Evolutionary conservation across 2,797 vertebrate genomes (phyloP), one percentile per base, ranked within the genome.

Genomic region (Manis javanica): DNA sequence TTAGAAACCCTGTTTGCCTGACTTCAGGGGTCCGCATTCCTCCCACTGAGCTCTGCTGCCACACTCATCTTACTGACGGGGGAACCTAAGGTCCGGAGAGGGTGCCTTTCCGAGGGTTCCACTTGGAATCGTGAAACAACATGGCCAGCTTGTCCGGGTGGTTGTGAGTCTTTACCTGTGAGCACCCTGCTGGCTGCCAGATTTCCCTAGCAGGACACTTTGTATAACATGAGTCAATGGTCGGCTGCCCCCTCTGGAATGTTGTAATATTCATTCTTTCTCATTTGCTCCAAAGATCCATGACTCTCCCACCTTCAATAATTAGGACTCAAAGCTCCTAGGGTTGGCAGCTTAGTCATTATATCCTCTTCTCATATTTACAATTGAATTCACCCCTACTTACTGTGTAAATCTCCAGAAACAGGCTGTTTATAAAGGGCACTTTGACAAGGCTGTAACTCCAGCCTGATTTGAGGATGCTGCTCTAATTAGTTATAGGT

Each of bases 371-470:
- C 63, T 97, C 90, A 59, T 87, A 81, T 85, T 64, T 91, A 92
- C 68, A 92, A 29, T 85, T 95, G 94, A 97, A 98, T 98, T 96
- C 87, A 94, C 82, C 90, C 83, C 2, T 93, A 91, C 95, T 96
- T 94, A 78, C 89, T 84, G 39, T 94, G 90, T 93, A 97, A 97
- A 97, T 96, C 93, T 98, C 66, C 88, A 72, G 91, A 97, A 94
- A 8, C 83, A 74, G n/a, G 57, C 82, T 97, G 19, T 93, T 96
- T 93, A 66, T 74, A 68, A 74, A 81, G 87, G 78, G 79, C 90
- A 55, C 68, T 82, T 59, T 85, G 78, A 74, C 24, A 78, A 87
- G 84, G 55, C 96, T 87, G 11, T 95, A 64, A 93, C 94, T 93
- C 68, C 82, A 10, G 85, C 49, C 95, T 46, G 88, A 57, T 96